These are phyloP conservation scores for Leptosomus discolor DNA, from an alignment of 2,113 vertebrate species.

Conservation along the genomic window DNA sequence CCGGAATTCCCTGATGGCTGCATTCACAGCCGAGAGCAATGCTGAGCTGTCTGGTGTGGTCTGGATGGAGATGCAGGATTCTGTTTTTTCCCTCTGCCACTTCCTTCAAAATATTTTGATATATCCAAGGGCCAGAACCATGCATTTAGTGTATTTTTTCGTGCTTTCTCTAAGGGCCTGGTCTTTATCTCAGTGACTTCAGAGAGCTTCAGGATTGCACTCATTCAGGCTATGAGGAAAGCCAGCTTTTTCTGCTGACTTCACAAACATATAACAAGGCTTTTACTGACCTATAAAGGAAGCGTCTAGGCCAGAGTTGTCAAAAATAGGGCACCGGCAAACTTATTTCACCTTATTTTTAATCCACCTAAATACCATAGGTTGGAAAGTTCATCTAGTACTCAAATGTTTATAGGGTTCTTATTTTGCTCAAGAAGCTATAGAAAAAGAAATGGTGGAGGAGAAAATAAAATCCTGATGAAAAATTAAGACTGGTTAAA, in stretches of 20 bases:
- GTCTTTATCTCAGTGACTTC: conserved; percentile 50
- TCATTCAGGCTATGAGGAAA: conserved; percentile 31
- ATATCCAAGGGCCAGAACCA: not conserved
- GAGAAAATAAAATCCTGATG: not conserved
- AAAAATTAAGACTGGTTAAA: not conserved
- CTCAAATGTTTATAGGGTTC: not conserved
- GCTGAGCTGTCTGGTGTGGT: not conserved
- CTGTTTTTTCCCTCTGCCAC: not conserved
- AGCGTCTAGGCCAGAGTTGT: conserved; percentile 4
- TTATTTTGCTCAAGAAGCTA: conserved; percentile 5
- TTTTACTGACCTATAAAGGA: conserved; percentile 54
- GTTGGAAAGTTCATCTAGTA: conserved; percentile 24
- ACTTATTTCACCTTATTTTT: conserved; percentile 50
- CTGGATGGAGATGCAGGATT: not conserved
- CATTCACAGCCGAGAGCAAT: not conserved
- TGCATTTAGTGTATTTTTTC: not conserved
- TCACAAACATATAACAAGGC: not conserved
- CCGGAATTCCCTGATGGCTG: not conserved
- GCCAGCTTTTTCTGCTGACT: conserved; percentile 50
- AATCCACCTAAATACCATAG: conserved; percentile 26
- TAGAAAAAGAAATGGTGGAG: not conserved
- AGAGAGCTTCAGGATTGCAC: not conserved
- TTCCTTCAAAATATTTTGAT: conserved; percentile 45
- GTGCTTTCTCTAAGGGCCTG: conserved; percentile 30
- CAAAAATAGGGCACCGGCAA: conserved; percentile 11